Evolutionary conservation across 1,140 invertebrate species (phyloP).

Genomic region (Lepidurus couesii): DNA sequence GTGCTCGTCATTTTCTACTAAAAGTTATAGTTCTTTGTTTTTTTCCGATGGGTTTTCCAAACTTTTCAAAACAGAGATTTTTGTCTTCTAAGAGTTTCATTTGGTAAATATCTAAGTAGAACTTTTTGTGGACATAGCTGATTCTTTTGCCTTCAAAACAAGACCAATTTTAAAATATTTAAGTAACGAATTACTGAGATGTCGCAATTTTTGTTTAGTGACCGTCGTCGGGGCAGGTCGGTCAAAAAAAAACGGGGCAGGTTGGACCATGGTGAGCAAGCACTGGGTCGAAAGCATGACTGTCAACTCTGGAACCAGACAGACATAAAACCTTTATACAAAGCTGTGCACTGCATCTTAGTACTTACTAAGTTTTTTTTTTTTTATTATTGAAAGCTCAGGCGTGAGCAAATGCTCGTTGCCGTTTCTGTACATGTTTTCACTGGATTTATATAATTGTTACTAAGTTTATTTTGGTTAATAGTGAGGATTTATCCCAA

Average conservation of each 20-base stretch:
- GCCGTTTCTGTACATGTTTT: no score
- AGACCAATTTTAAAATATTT: neutral
- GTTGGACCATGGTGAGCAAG: neutral
- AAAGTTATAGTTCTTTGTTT: conserved; percentile 1
- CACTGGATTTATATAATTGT: no score
- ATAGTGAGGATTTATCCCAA: no score
- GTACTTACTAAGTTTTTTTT: no score
- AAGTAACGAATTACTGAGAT: neutral
- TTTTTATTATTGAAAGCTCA: no score
- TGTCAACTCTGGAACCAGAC: neutral
- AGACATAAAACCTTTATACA: no score
- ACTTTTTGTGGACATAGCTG: neutral
- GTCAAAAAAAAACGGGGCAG: no score
- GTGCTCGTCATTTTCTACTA: neutral
- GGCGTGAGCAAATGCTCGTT: no score
- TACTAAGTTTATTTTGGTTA: no score
- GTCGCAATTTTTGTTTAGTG: no score
- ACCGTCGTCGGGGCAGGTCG: neutral
- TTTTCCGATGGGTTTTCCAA: neutral
- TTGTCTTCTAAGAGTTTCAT: neutral
- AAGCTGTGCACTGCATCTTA: no score
- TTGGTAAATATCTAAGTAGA: neutral
- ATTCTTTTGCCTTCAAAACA: neutral
- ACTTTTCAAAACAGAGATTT: neutral
- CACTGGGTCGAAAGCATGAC: neutral